Base-by-base conservation (phyloP, 2,797 vertebrate genomes). In the Neopelma chrysocephalum region DNA sequence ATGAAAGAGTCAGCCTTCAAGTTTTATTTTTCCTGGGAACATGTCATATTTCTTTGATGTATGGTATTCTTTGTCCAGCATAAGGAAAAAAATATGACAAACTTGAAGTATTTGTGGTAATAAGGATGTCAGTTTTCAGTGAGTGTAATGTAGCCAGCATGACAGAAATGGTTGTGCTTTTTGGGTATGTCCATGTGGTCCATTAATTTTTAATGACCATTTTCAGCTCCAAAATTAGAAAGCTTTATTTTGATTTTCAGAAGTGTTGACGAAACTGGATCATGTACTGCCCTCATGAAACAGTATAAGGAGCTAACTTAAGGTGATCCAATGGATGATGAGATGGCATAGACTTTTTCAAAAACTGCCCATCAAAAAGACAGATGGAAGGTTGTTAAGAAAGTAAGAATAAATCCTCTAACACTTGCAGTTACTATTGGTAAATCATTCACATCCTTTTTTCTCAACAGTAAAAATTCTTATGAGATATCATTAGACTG, bases 401-500 rank as follows among this genome's bases (percentile, higher is more conserved):
- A 93, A 95, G 94, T 80, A 83, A 84, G 43, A 91, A 25, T 86
- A 90, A 92, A 87, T 97, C 81, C 82, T 91, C 32, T 93, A 97
- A 58, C 73, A 87, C 75, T 92, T 96, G 85, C 76, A 90, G 92
- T 97, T 94, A 90, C 95, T 90, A 69, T 87, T 98, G 91, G 82
- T 96, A 97, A 97, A 97, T 97, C 94, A 96, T 98, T 98, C 96
- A 97, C 68, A 97, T 98, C 71, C 86, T 92, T 97, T 96, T 96
- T 96, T 94, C 85, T 97, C 76, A 48, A 94, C 96, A 96, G 93
- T 98, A 97, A 98, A 98, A 98, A 98, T 98, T 98, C 97, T 97
- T 98, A 98, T 93, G 90, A 98, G 98, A 98, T 98, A 98, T 97
- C 98, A 98, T 98, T 98, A 98, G 98, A 97, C 98, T 98, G 97